phyloP scores from a whole-genome alignment of 2,888 invertebrate species.

The Drosophila subsilvestris region DNA sequence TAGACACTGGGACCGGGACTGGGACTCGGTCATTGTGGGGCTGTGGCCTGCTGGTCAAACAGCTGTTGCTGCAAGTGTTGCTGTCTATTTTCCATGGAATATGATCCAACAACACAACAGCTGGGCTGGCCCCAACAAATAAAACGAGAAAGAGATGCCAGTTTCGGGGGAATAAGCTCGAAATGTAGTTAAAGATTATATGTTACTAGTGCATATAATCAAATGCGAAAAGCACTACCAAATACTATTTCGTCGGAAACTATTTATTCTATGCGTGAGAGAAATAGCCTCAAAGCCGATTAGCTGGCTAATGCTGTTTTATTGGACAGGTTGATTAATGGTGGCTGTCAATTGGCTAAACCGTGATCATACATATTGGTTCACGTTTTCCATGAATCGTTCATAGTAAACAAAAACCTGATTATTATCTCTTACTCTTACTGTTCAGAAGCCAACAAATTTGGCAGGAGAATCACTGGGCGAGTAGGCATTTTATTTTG shows the following conservation, averaged over 20 bases:
- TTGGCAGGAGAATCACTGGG: not conserved
- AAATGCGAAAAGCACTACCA: too few relatives aligned
- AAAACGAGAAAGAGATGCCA: not conserved
- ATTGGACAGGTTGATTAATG: conserved; percentile 34
- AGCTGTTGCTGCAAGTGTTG: conserved; percentile 21
- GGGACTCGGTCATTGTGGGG: conserved; percentile 15
- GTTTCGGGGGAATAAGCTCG: not conserved
- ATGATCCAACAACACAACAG: not conserved
- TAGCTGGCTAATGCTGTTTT: conserved; percentile 18
- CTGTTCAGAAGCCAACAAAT: conserved; percentile 6
- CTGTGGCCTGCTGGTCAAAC: not conserved
- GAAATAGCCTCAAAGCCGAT: not conserved
- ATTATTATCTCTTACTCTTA: conserved; percentile 11
- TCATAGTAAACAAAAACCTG: conserved; percentile 56
- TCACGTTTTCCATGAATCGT: conserved; percentile 40
- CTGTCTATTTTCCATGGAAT: not conserved
- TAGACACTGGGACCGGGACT: conserved; percentile 13
- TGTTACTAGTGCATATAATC: too few relatives aligned
- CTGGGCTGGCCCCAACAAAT: conserved; percentile 3
- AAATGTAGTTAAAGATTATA: not conserved
- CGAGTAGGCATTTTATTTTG: not conserved
- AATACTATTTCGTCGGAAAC: too few relatives aligned
- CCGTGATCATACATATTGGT: conserved; percentile 49
- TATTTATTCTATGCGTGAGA: not conserved
- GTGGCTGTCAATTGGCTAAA: conserved; percentile 23